Base-by-base conservation (phyloP, 2,797 vertebrate species). In the Hozukius guyotensis region DNA sequence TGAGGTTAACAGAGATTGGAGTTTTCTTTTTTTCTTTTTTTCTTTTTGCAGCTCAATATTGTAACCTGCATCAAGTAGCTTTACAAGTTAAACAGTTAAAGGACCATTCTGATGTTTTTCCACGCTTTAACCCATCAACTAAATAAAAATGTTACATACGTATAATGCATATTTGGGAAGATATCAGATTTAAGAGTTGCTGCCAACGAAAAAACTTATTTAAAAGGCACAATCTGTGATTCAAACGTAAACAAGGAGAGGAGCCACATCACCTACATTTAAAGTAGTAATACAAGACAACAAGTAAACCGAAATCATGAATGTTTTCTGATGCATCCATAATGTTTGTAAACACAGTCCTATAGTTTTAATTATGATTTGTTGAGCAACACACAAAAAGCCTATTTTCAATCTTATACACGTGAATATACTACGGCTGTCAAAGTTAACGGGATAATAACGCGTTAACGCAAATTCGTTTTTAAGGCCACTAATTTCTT, bases 1-100 rank as follows among this genome's bases (percentile, higher is more conserved):
- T 29, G 20, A 64, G 42, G 36, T 71, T 65, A 56, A 68, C 38
- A 82, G 18, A 69, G 22, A 81, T 52, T 75, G 18, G 18, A 61
- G n/a, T 4, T 53, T 60, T 72, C n/a, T 4, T 66, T 76, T 55
- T 34, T 36, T 73, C n/a, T 3, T 61, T 57, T 2, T 27, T 42
- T 74, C 22, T 5, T 64, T 56, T 2, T 20, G 55, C 59, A 7
- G 24, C 46, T 72, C 42, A 55, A 29, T 68, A 75, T 60, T 70
- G 13, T 56, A 29, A 60, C 16, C 10, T 53, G 22, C 13, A 32
- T 60, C 16, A 73, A 52, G 61, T n/a, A 6, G 2, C 2, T 61
- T 34, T 57, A 16, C 25, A 22, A 56, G 11, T 70, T 10, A 18
- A 57, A 42, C 12, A 20, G 36, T 38, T 27, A 52, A 68, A 65